Evolutionary conservation across 1,140 invertebrate species (phyloP).

Genomic region (Marisa cornuarietis): DNA sequence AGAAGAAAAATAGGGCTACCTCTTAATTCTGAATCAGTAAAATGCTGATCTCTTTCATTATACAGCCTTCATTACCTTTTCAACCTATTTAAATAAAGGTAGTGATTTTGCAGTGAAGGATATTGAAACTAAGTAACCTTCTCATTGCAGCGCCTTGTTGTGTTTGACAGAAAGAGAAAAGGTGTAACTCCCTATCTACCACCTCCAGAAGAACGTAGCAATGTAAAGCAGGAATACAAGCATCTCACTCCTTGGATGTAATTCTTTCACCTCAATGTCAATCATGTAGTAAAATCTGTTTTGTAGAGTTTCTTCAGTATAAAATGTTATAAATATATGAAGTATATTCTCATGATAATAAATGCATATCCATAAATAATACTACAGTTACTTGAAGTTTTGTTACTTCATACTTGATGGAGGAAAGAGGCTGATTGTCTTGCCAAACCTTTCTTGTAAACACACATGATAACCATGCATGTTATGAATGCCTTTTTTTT

Average conservation of each 20-base stretch:
- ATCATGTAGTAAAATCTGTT: neutral
- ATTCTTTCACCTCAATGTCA: neutral
- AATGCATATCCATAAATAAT: too few species aligned
- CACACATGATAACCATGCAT: too few species aligned
- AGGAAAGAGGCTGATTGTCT: too few species aligned
- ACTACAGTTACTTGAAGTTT: too few species aligned
- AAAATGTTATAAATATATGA: too few species aligned
- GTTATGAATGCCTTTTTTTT: too few species aligned
- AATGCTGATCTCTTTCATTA: too few species aligned
- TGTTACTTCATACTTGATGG: too few species aligned
- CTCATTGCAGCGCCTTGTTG: constrained; percentile 33
- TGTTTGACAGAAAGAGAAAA: constrained; percentile 36
- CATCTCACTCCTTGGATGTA: constrained; percentile 22
- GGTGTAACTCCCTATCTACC: constrained; percentile 49
- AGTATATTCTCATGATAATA: too few species aligned
- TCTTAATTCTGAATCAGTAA: neutral
- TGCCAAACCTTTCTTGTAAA: too few species aligned
- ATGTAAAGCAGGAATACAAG: constrained; percentile 39
- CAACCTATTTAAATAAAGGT: neutral
- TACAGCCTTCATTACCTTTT: too few species aligned
- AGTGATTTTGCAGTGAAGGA: neutral
- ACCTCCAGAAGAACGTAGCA: constrained; percentile 42
- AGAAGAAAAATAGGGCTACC: neutral
- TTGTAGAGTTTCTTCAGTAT: too few species aligned
- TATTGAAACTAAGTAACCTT: neutral